phyloP scores from a whole-genome alignment of 2,113 vertebrate species.

The Phoxinus phoxinus region DNA sequence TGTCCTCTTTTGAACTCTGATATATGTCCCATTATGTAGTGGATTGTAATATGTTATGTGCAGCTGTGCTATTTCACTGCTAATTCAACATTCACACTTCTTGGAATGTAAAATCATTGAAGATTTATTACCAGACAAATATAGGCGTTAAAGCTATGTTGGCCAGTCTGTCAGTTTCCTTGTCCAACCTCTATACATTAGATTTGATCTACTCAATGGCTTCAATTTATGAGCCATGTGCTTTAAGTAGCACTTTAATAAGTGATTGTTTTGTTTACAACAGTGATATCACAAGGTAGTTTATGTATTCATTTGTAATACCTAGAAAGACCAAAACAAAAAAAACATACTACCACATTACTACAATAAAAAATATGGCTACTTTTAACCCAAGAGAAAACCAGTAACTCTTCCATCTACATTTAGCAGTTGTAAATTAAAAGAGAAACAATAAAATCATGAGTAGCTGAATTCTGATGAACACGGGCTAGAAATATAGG shows the following conservation, averaged over 20 bases:
- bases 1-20: no score
- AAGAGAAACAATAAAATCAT: constrained; percentile 6
- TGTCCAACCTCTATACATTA: background rate
- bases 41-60: no score
- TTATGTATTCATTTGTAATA: background rate
- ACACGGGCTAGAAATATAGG: background rate
- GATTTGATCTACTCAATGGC: constrained; percentile 24
- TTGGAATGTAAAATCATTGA: no score
- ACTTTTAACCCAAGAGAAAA: background rate
- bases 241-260: background rate
- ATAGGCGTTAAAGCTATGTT: no score
- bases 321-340: background rate
- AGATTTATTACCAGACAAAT: no score
- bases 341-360: background rate
- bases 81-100: no score
- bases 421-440: constrained; percentile 1
- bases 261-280: background rate
- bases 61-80: no score
- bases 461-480: background rate
- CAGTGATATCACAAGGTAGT: background rate
- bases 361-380: background rate
- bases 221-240: background rate
- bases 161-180: no score
- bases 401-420: background rate
- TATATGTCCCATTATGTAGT: no score